Base-by-base conservation (phyloP, 2,113 vertebrate species). In the Barbus barbus region DNA sequence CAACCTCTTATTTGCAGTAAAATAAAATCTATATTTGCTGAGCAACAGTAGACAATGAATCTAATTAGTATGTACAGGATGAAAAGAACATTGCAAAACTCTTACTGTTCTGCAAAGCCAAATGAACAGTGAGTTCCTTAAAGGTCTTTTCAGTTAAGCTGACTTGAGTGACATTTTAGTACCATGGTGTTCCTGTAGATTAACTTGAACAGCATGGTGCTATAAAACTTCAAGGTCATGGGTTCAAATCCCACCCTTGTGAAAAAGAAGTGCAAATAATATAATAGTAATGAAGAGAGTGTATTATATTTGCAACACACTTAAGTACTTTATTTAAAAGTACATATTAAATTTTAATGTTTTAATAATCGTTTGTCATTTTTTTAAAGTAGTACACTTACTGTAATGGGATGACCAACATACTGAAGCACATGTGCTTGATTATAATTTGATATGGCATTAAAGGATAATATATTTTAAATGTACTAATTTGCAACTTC, bases 201-300 rank as follows among this genome's bases (percentile, higher is more conserved):
- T 69, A 48, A 69, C 3, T 71, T 4, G 9, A 53, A 72, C 46
- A 36, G 41, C 18, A 7, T 67, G 26, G 65, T 61, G 41, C 36
- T 24, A 28, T 12, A 9, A 67, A 24, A 51, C 48, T 1, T 56
- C 83, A 67, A 48, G 81, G 75, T 73, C 16, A 31, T 48, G 77
- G 77, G 82, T 83, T 72, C 79, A 87, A 26, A 77, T 81, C 71
- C n/a, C n/a, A n/a, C n/a, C n/a, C 11, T 73, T 73, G 38, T 41
- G 58, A 72, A 53, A 74, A 73, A 44, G 0, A 44, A 3, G 9
- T 44, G 9, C 38, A 41, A 41, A 1, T 41, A 41, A 41, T 41
- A 41, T n/a, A n/a, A n/a, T n/a, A n/a, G n/a, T n/a, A n/a, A n/a
- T n/a, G n/a, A n/a, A 41, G 38, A 41, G 38, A 9, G 8, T 41